These are phyloP conservation scores for Stramonita haemastoma DNA, from an alignment of 2,888 invertebrate genomes.

Conservation along the genomic window DNA sequence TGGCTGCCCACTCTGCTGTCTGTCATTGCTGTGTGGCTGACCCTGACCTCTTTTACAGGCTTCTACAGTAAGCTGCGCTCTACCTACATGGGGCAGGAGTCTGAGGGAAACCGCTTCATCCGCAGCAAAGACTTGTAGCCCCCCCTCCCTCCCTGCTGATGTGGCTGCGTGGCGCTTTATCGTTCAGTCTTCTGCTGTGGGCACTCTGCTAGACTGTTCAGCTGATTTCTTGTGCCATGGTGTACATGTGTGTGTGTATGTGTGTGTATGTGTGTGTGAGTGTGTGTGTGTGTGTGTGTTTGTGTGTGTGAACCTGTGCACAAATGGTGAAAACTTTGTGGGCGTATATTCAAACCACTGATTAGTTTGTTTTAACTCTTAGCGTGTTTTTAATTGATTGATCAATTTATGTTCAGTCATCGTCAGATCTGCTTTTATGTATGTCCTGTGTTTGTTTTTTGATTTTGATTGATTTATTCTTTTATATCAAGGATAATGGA, in stretches of 20 bases:
- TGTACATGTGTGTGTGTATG: background rate
- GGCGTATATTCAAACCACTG: too few species aligned
- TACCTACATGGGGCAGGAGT: constrained; percentile 92
- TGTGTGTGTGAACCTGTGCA: background rate
- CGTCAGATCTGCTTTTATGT: too few species aligned
- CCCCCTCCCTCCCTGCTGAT: background rate
- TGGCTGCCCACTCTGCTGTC: too few species aligned
- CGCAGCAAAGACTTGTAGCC: constrained; percentile 87
- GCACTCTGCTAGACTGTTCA: background rate
- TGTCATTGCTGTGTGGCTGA: background rate
- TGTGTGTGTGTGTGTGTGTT: background rate
- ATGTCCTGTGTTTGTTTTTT: too few species aligned
- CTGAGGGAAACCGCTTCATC: constrained; percentile 94
- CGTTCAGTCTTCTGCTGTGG: too few species aligned
- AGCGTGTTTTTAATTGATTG: too few species aligned
- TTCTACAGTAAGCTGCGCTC: constrained; percentile 85
- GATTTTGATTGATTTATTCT: too few species aligned
- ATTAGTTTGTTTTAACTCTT: too few species aligned
- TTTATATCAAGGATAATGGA: too few species aligned
- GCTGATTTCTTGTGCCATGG: background rate
- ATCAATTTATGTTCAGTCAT: too few species aligned
- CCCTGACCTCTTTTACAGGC: background rate
- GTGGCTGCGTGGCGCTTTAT: too few species aligned
- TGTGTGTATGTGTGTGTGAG: background rate
- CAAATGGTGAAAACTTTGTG: background rate